These are phyloP conservation scores for Zoroaster sp. DNA, from an alignment of 53 echinoderm and acorn worm species.

Conservation along the genomic window DNA sequence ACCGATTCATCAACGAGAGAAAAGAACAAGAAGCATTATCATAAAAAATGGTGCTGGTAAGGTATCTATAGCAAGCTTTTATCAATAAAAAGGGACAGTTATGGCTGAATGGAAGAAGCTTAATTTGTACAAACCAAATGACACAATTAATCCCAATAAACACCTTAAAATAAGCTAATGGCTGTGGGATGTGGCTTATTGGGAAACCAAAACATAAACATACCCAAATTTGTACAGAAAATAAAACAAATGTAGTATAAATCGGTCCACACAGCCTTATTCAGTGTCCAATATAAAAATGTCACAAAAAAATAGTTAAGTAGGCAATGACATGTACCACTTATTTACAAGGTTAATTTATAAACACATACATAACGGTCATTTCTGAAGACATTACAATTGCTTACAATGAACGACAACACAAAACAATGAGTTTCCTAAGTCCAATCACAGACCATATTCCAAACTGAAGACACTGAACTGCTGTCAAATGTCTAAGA, in stretches of 20 bases:
- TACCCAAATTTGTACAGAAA: conserved; percentile 27
- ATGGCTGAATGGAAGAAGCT: not conserved
- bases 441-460: not conserved
- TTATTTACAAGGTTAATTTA: not conserved
- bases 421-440: not conserved
- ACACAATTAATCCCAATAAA: not conserved
- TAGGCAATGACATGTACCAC: not conserved
- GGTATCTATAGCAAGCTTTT: not conserved
- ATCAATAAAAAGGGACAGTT: not conserved
- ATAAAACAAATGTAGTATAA: not conserved
- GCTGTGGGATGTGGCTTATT: not conserved
- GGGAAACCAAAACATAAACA: not conserved
- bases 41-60: not conserved
- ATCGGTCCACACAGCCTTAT: not conserved
- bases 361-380: not conserved
- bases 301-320: not conserved
- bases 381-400: not conserved
- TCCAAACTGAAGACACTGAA: not conserved
- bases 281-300: not conserved
- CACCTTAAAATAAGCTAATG: not conserved
- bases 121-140: not conserved
- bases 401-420: not conserved
- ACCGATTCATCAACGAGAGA: not conserved
- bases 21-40: not conserved
- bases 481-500: too few relatives aligned